Base-by-base conservation (phyloP, 2,888 invertebrate genomes). In the Nasonia oneida region DNA sequence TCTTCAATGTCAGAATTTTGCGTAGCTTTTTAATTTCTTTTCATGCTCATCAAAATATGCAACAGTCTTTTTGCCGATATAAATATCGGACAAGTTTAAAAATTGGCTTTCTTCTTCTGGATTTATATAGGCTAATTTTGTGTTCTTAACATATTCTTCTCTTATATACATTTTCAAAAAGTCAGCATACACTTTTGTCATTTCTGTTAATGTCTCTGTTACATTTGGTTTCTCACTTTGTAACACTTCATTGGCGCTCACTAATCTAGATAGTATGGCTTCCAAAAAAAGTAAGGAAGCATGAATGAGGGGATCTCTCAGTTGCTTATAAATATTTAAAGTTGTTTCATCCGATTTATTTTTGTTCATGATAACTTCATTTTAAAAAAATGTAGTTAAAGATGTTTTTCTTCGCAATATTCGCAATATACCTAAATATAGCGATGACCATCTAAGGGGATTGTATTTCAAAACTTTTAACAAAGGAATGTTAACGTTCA, bases 101-200 rank as follows among this genome's bases (percentile, higher is more conserved):
- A n/a, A 73, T 2, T 73, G 3, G 2, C 15, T 14, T 4, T 14
- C 70, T 3, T 70, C 18, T 18, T 47, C 10, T 10, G 70, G 79
- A 70, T 79, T 18, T 23, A 79, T 70, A 0, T 50, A 3, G 0
- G 0, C 10, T 0, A 50, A 3, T 18, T 57, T 18, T 15, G 50
- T 79, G 6, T 47, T 47, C 0, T 39, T 15, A 2, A 81, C 23
- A 61, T 73, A 81, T 6, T 73, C 61, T 3, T 81, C 33, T 39
- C n/a, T 14, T 42, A 81, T 81, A 61, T 23, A 73, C 53, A 73
- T 73, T 70, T 73, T 73, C 47, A 81, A 74, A 61, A 73, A 57
- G 15, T 57, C 2, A 5, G 39, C 2, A 14, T 81, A 81, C 8
- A 61, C 5, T 37, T 73, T 3, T 53, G 42, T 39, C 18, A 29